Conservation (phyloP, 2,797 vertebrate genomes). For the Jordanella pulchra region DNA sequence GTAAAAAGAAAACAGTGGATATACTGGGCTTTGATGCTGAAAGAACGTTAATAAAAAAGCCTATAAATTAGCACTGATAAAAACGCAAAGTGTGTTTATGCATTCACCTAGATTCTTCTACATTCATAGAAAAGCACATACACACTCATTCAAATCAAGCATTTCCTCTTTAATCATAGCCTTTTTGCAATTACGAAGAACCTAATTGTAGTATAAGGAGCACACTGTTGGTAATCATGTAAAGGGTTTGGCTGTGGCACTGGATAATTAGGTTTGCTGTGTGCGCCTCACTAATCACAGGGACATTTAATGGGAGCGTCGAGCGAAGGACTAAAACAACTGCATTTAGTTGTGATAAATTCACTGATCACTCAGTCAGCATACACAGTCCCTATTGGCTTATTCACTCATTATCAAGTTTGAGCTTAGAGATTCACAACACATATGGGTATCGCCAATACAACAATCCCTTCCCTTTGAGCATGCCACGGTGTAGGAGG, state of each 20-base stretch:
- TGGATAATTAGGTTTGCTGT: constrained; percentile 83
- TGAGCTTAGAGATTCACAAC: constrained; percentile 22
- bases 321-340: constrained; percentile 77
- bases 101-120: constrained; percentile 14
- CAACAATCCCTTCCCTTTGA: constrained; percentile 8
- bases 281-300: constrained; percentile 82
- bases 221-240: constrained; percentile 81
- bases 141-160: constrained; percentile 21
- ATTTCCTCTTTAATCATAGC: constrained; percentile 65
- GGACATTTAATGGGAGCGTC: constrained; percentile 75
- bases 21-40: no score
- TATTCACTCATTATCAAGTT: constrained; percentile 29
- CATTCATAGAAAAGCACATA: constrained; percentile 16
- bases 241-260: constrained; percentile 72
- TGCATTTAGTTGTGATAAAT: constrained; percentile 64
- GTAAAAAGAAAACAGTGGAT: constrained; percentile 10
- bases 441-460: background rate
- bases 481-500: constrained; percentile 6
- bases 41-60: background rate
- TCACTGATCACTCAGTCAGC: constrained; percentile 66
- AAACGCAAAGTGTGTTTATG: constrained; percentile 5
- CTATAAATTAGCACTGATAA: constrained; percentile 8
- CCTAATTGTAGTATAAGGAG: constrained; percentile 82
- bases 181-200: constrained; percentile 71
- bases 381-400: constrained; percentile 25